Conservation (phyloP, 1,140 invertebrate genomes). For the Euwallacea similis region DNA sequence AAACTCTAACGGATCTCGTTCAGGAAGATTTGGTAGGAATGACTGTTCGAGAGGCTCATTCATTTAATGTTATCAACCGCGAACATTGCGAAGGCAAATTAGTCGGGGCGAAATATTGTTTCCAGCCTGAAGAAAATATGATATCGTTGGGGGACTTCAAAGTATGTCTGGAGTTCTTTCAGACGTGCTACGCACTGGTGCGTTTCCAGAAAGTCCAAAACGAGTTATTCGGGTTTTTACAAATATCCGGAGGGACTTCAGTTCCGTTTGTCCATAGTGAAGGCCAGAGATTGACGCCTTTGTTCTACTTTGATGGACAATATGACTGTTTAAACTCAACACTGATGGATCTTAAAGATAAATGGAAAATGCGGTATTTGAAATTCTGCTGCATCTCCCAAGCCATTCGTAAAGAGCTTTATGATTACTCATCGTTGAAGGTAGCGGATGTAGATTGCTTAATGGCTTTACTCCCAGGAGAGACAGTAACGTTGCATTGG, state of each 20-base stretch:
- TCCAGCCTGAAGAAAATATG: slow-evolving; percentile 5
- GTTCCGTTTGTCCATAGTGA: slow-evolving; percentile 26
- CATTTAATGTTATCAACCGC: slow-evolving; percentile 23
- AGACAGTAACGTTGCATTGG: neutral
- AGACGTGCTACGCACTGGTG: neutral
- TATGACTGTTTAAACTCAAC: slow-evolving; percentile 19
- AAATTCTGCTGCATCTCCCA: slow-evolving; percentile 60
- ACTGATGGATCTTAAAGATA: slow-evolving; percentile 39
- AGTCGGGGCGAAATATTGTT: neutral
- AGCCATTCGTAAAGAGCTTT: slow-evolving; percentile 55
- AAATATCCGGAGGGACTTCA: slow-evolving; percentile 45
- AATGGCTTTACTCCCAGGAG: slow-evolving; percentile 10
- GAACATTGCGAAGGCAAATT: slow-evolving; percentile 13
- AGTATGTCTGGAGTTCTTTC: neutral
- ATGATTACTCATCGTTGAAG: slow-evolving; percentile 51
- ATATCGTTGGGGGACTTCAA: slow-evolving; percentile 8
- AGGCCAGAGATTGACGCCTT: slow-evolving; percentile 11
- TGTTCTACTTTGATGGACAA: slow-evolving; percentile 38
- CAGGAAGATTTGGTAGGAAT: slow-evolving; percentile 2
- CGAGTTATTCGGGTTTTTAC: slow-evolving; percentile 19
- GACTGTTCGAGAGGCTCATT: slow-evolving; percentile 10
- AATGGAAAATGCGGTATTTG: slow-evolving; percentile 58
- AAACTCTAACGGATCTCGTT: neutral
- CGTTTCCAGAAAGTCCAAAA: neutral
- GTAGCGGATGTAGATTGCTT: slow-evolving; percentile 56